A percentile compares a stretch with the other conserved stretches of the same genome.
Conservation (phyloP, 2,888 invertebrate genomes). For the Diaperis boleti region DNA sequence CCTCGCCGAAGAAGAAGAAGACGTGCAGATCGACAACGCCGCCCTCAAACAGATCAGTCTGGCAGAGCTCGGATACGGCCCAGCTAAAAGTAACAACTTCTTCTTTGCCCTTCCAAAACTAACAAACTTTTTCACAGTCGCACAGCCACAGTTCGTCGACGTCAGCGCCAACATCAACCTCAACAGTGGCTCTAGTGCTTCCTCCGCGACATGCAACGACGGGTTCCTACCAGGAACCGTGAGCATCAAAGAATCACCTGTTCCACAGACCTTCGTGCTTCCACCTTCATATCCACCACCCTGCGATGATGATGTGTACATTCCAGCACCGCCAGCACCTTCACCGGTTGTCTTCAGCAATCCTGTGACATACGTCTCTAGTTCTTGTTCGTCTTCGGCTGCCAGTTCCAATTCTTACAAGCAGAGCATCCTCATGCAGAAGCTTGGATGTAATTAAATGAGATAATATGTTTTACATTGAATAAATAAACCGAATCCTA, state of each 20-base stretch:
- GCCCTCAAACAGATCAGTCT: constrained; percentile 59
- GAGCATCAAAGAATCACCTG: constrained; percentile 47
- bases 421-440: constrained; percentile 40
- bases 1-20: constrained; percentile 48
- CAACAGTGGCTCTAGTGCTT: neutral
- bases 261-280: too few relatives aligned
- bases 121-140: constrained; percentile 40
- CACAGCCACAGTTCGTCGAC: constrained; percentile 47
- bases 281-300: constrained; percentile 30
- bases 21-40: constrained; percentile 40
- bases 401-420: constrained; percentile 21
- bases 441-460: constrained; percentile 41
- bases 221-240: constrained; percentile 56
- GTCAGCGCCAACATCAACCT: constrained; percentile 40
- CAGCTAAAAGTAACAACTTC: constrained; percentile 60
- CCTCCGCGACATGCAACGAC: constrained; percentile 47
- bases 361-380: constrained; percentile 24
- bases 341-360: constrained; percentile 27
- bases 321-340: constrained; percentile 30
- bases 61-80: constrained; percentile 66
- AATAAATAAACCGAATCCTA: too few relatives aligned
- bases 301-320: constrained; percentile 12
- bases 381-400: constrained; percentile 13
- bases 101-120: constrained; percentile 41
- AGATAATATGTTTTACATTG: too few relatives aligned